phyloP scores from a whole-genome alignment of 2,888 invertebrate genomes.

The Aethes cnicana region DNA sequence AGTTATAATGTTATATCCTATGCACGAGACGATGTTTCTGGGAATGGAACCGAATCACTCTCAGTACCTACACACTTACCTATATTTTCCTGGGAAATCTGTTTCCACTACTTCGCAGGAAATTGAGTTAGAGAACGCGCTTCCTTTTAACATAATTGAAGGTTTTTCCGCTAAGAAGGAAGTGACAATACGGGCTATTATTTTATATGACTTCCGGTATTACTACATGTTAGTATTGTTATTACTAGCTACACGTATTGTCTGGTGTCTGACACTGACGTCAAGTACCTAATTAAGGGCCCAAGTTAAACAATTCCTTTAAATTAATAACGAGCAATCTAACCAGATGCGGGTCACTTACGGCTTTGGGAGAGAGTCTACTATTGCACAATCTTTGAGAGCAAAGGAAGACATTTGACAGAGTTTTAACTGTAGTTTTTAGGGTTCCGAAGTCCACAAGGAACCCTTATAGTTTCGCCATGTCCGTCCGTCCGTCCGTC shows the following conservation, averaged over 20 bases:
- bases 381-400: too few species aligned
- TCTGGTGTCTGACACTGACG: slow-evolving; percentile 1
- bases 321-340: too few species aligned
- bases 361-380: too few species aligned
- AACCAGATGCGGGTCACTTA: too few species aligned
- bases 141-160: slow-evolving; percentile 1
- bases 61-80: too few species aligned
- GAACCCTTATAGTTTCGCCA: too few species aligned
- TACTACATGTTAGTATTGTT: background rate
- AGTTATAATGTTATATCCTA: too few species aligned
- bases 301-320: too few species aligned
- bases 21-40: background rate
- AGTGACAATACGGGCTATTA: slow-evolving; percentile 12
- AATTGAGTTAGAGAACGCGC: background rate
- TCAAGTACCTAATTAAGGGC: background rate
- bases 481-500: too few species aligned
- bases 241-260: slow-evolving; percentile 2
- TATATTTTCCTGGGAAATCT: background rate
- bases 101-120: background rate
- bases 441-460: too few species aligned
- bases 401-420: too few species aligned
- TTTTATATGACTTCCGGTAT: slow-evolving; percentile 25
- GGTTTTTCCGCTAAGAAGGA: slow-evolving; percentile 8
- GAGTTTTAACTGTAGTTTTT: too few species aligned
- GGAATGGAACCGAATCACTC: background rate